Base-by-base conservation (phyloP, 2,888 invertebrate genomes). In the Galeruca laticollis region DNA sequence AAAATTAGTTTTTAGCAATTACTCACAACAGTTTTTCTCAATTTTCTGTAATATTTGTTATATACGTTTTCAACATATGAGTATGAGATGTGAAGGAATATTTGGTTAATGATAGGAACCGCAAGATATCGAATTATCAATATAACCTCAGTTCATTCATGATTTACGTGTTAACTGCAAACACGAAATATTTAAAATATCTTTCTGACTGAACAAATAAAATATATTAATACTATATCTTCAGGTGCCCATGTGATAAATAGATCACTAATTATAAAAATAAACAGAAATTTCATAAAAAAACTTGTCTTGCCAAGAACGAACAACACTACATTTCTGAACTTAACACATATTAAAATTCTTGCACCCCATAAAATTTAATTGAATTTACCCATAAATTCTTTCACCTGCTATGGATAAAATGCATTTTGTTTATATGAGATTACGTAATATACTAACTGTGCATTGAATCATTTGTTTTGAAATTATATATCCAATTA, bases 341-440 rank as follows among this genome's bases (percentile, higher is more conserved):
- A 47, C 8, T 47, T 47, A 47, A 47, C 47, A 47, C 47, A 47
- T 43, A 15, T 47, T 47, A 47, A 47, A 47, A 47, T 47, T 47
- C 47, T 47, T 37, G 15, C 47, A 47, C 47, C 47, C 47, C 18
- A 47, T 47, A 47, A 47, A 47, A 47, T 9, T 47, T 47, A 47
- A 47, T 47, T 47, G 47, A 47, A 47, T 47, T 47, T 47, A 9
- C 47, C 15, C 47, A 47, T 47, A 47, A 47, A 47, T 47, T 47
- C 47, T 15, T 47, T 47, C 47, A 47, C 47, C 47, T 47, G 47
- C 47, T 47, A 47, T 15, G 8, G 47, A 18, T 18, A 18, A 47
- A 18, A 47, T 0, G 47, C 15, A 47, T 47, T 47, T 47, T 9
- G 47, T 47, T 15, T 15, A 47, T 47, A 18, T 2, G 9, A 47